A percentile compares a stretch with the other conserved stretches of the same genome.
These are phyloP conservation scores for Drosophila baimaii DNA, from an alignment of 1,140 invertebrate species.

Conservation along the genomic window DNA sequence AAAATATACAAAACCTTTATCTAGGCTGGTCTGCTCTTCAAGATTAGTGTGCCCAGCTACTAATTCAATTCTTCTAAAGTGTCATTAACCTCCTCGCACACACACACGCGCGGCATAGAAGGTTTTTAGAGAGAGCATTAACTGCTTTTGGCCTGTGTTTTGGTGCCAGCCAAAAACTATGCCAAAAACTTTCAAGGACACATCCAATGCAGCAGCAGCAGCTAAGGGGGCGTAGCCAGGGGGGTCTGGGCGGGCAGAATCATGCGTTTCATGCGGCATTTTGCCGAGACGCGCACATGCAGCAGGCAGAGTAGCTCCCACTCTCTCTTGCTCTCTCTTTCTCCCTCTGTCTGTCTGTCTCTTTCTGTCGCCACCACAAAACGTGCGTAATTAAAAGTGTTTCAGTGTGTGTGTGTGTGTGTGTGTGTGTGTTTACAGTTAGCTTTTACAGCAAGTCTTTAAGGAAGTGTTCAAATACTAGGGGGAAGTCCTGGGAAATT, in stretches of 20 bases:
- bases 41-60: slow-evolving; percentile 14
- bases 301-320: slow-evolving; percentile 4
- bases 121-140: slow-evolving; percentile 54
- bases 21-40: too few relatives aligned
- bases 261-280: slow-evolving; percentile 66
- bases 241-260: slow-evolving; percentile 1
- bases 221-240: not conserved
- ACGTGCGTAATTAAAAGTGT: slow-evolving; percentile 80
- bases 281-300: slow-evolving; percentile 53
- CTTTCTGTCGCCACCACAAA: slow-evolving; percentile 60
- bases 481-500: too few relatives aligned
- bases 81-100: slow-evolving; percentile 63
- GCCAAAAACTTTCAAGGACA: slow-evolving; percentile 84
- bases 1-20: too few relatives aligned
- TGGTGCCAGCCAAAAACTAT: slow-evolving; percentile 71
- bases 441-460: slow-evolving; percentile 7
- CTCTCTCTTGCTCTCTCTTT: not conserved
- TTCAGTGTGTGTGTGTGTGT: slow-evolving; percentile 19
- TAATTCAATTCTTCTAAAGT: slow-evolving; percentile 12
- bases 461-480: not conserved
- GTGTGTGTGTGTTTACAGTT: slow-evolving; percentile 35
- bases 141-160: slow-evolving; percentile 42
- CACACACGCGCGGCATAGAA: slow-evolving; percentile 4
- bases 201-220: slow-evolving; percentile 52
- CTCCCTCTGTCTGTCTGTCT: not conserved